Conservation (phyloP, 2,797 vertebrate genomes). For the Acanthiza pusilla region DNA sequence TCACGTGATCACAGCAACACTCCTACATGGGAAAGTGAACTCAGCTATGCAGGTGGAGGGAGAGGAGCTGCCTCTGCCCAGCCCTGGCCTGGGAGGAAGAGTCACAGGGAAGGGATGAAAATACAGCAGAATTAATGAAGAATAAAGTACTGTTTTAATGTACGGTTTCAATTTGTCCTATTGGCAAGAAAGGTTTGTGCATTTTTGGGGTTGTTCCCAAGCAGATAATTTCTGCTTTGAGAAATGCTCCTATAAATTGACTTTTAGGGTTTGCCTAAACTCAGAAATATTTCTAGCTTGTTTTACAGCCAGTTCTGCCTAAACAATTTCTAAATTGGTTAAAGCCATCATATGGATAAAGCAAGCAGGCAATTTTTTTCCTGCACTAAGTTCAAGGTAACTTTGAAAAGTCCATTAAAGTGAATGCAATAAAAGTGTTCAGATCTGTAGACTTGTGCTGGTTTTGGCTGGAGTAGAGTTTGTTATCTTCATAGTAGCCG, state of each 20-base stretch:
- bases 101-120: not conserved
- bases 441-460: not conserved
- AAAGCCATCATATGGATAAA: not conserved
- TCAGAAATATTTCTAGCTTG: not conserved
- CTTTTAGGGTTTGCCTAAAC: not conserved
- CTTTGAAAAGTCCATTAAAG: not conserved
- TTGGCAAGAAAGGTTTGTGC: not conserved
- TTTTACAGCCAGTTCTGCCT: conserved; percentile 6
- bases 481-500: not conserved
- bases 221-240: not conserved
- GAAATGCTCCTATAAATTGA: not conserved
- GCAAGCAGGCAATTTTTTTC: not conserved
- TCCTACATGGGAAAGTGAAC: not conserved
- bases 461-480: not conserved
- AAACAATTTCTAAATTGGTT: not conserved
- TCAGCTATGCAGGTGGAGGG: not conserved
- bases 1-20: rapidly evolving
- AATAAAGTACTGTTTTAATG: not conserved
- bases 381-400: not conserved
- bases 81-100: not conserved
- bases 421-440: not conserved
- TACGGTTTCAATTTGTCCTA: not conserved
- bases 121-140: not conserved
- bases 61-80: not conserved
- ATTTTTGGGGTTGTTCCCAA: rapidly evolving